Conservation (phyloP, 1,140 invertebrate species). For the Apis florea region DNA sequence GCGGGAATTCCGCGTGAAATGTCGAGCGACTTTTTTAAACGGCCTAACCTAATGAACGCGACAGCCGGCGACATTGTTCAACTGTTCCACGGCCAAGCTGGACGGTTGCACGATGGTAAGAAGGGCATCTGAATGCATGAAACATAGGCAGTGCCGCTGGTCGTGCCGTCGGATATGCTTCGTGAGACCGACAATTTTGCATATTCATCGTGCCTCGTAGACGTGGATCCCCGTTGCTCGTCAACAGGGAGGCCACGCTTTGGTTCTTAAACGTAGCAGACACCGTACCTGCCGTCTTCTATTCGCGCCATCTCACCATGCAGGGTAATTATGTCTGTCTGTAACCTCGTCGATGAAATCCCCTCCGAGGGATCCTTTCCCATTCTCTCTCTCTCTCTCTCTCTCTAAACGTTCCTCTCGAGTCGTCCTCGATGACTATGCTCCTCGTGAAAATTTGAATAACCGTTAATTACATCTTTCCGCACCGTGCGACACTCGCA, state of each 20-base stretch:
- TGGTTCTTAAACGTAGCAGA: slow-evolving; percentile 45
- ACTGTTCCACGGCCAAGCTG: slow-evolving; percentile 2
- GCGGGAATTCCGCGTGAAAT: slow-evolving; percentile 60
- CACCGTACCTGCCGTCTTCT: slow-evolving; percentile 9
- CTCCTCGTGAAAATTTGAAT: slow-evolving; percentile 52
- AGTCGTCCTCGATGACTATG: slow-evolving; percentile 16
- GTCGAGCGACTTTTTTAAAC: slow-evolving; percentile 63
- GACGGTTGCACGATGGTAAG: slow-evolving; percentile 49
- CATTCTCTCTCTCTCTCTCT: neutral
- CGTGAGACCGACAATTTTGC: slow-evolving; percentile 60
- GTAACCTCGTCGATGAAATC: slow-evolving; percentile 48
- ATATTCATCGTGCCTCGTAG: slow-evolving; percentile 66
- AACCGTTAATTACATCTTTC: slow-evolving; percentile 44
- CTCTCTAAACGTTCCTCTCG: neutral
- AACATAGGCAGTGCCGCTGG: slow-evolving; percentile 55
- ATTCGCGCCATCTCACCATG: neutral
- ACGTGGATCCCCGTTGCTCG: slow-evolving; percentile 3
- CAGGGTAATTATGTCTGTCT: slow-evolving; percentile 55
- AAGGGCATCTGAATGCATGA: slow-evolving; percentile 72
- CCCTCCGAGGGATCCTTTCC: neutral
- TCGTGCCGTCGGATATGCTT: slow-evolving; percentile 41
- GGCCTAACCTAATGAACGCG: slow-evolving; percentile 60
- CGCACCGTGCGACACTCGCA: neutral
- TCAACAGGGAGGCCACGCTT: slow-evolving; percentile 41
- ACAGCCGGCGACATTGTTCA: slow-evolving; percentile 58